phyloP scores from a whole-genome alignment of 1,140 invertebrate species.

The Hermetia illucens region DNA sequence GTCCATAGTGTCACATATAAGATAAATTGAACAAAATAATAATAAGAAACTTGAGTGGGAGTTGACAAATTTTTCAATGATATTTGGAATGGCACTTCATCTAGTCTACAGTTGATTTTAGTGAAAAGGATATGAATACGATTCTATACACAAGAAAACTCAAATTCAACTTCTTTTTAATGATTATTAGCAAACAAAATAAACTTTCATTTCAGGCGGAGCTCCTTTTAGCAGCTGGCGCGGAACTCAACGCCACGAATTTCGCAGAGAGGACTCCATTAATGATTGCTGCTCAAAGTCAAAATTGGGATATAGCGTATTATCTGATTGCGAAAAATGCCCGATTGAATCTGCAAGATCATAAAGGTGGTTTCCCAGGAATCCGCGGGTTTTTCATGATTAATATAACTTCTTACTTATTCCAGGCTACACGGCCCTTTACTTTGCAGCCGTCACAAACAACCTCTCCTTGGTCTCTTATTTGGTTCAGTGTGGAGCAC shows the following conservation, averaged over 20 bases:
- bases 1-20: too few relatives aligned
- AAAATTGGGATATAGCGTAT: slow-evolving; percentile 31
- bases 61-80: too few relatives aligned
- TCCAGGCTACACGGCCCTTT: slow-evolving; percentile 36
- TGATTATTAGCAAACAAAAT: too few relatives aligned
- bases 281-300: slow-evolving; percentile 35
- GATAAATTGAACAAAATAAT: too few relatives aligned
- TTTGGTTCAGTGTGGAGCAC: slow-evolving; percentile 38
- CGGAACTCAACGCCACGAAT: slow-evolving; percentile 40
- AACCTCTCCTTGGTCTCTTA: slow-evolving; percentile 27
- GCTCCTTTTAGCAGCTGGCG: slow-evolving; percentile 39
- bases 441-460: slow-evolving; percentile 37
- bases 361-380: slow-evolving; percentile 23
- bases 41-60: too few relatives aligned
- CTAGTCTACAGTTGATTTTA: too few relatives aligned
- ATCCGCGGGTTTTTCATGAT: too few relatives aligned
- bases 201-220: slow-evolving; percentile 13
- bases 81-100: too few relatives aligned
- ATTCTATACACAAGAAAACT: too few relatives aligned
- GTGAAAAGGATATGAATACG: too few relatives aligned
- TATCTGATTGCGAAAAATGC: slow-evolving; percentile 36
- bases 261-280: slow-evolving; percentile 39
- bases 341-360: slow-evolving; percentile 43
- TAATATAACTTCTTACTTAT: slow-evolving; percentile 7
- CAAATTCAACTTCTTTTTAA: too few relatives aligned